Base-by-base conservation (phyloP, 1,140 invertebrate species). In the Drosophila virilis region DNA sequence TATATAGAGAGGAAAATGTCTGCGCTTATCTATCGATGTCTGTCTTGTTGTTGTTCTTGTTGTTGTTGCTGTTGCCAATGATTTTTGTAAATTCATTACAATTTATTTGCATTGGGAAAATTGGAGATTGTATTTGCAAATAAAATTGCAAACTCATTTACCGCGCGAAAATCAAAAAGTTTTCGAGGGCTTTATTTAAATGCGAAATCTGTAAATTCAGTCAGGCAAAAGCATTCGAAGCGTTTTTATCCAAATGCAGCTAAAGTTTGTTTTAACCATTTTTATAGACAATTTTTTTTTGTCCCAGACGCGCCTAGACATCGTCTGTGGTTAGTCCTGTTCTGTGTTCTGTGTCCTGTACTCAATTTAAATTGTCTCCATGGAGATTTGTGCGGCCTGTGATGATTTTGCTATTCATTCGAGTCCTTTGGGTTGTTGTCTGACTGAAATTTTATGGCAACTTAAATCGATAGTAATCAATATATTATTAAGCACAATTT, bases 111-210 rank as follows among this genome's bases (percentile, higher is more conserved):
- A 17, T 38, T 51, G 57, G 35, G 28, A 48, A 33, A 46, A 58
- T 10, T 22, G 37, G 8, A 9, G 17, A 55, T n/a, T 62, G 65
- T 55, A 54, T 48, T 10, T 22, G 35, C 57, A 79, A 83, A 78
- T 73, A 89, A 89, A 89, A 80, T 84, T 89, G 84, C 80, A 80
- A 83, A 89, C 71, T 89, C 84, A 89, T 90, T 89, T 83, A 59
- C 61, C 51, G 69, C 68, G 71, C 66, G 74, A 78, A 80, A 84
- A 74, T 69, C 50, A 15, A 37, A 71, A 77, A 79, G 62, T 88
- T 86, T 64, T 59, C 57, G 13, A 54, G 62, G 58, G 74, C 60
- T 77, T 80, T 51, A 88, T 78, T 88, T 78, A 62, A 83, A 88
- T 74, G 76, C 73, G 50, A 71, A 82, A 74, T 61, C 48, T 57